Conservation (phyloP, 1,140 invertebrate genomes). For the Mamestra configurata region DNA sequence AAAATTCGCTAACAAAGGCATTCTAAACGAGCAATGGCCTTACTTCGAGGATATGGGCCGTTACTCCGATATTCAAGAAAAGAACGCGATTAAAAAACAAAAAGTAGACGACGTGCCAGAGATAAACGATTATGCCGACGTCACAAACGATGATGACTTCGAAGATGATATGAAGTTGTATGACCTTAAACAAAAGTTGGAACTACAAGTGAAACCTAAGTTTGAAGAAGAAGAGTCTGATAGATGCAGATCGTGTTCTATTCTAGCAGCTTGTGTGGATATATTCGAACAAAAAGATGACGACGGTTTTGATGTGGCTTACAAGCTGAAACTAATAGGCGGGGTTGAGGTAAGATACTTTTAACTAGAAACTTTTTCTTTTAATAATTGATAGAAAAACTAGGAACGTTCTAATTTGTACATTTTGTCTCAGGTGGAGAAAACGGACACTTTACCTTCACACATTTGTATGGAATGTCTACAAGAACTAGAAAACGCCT, state of each 20-base stretch:
- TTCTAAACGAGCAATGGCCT: conserved; percentile 80
- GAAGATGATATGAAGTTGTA: conserved; percentile 81
- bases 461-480: conserved; percentile 82
- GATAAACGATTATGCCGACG: conserved; percentile 57
- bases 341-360: conserved; percentile 70
- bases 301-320: conserved; percentile 70
- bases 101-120: conserved; percentile 54
- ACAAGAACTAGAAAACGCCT: conserved; percentile 79
- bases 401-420: background rate
- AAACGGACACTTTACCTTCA: conserved; percentile 77
- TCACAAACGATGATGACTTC: conserved; percentile 60
- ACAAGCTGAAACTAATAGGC: conserved; percentile 72
- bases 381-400: background rate
- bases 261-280: conserved; percentile 67
- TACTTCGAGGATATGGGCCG: conserved; percentile 79
- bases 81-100: conserved; percentile 58
- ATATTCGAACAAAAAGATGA: conserved; percentile 72
- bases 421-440: conserved; percentile 73
- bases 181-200: conserved; percentile 74
- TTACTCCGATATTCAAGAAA: conserved; percentile 57
- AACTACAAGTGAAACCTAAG: conserved; percentile 69
- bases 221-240: conserved; percentile 60
- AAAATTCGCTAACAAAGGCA: conserved; percentile 80
- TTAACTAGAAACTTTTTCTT: background rate
- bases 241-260: conserved; percentile 71